Evolutionary conservation across 1,140 invertebrate genomes (phyloP), one percentile per base, ranked within the genome.

Genomic region (Drosophila gunungcola): DNA sequence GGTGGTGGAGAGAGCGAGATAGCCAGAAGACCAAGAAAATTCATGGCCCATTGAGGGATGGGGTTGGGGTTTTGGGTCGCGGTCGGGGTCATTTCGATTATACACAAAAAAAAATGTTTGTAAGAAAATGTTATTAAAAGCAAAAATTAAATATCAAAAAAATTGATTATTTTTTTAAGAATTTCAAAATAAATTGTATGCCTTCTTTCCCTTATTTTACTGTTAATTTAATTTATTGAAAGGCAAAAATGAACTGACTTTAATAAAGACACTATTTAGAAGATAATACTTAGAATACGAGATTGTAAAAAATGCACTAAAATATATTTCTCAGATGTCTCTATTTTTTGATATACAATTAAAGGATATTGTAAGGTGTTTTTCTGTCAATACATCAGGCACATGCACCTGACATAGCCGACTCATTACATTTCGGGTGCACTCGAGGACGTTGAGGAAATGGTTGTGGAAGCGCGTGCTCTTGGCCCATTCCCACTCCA

Each of bases 401-500:
- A 69, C 57, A 83, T 83, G 83, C 83, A 88, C 83, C 83, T 88
- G 83, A 88, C 83, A 73, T 61, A 45, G 84, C 53, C 79, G 52
- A 88, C 83, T 88, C 75, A 88, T 88, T 86, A 89, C 76, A 56
- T 68, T 55, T 73, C 67, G 78, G 82, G 57, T 78, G 80, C 75
- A 39, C 51, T 29, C 43, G 45, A 77, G 82, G 74, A 88, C 86
- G 82, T 86, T 54, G 78, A 88, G 77, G 81, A 86, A 86, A 78
- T 85, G 81, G 51, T 7, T 41, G 58, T 54, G 74, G 62, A 46
- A 85, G 83, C 82, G 82, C 82, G 82, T 86, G 82, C 82, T 82
- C 52, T 86, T 78, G 76, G 74, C 82, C 63, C 69, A 81, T 60
- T 70, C 61, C 61, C 61, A 60, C 39, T 63, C 61, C 61, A 61